Base-by-base conservation (phyloP, 2,888 invertebrate genomes). In the Agelastica alni region DNA sequence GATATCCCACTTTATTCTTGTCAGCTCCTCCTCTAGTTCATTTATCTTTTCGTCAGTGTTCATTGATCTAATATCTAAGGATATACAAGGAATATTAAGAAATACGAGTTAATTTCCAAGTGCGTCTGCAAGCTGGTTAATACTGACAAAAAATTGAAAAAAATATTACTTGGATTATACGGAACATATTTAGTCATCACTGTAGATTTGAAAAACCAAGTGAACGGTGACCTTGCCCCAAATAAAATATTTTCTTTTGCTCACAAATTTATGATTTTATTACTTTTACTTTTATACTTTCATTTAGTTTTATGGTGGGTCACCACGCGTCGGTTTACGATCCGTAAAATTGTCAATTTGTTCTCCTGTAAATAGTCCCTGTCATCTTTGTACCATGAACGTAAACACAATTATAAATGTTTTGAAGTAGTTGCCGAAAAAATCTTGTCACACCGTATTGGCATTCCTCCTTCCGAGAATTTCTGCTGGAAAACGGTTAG, bases 161-260 rank as follows among this genome's bases (percentile, higher is more conserved):
- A n/a, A n/a, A n/a, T n/a, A n/a, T n/a, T n/a, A n/a, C n/a, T n/a
- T n/a, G n/a, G n/a, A n/a, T n/a, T n/a, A n/a, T n/a, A n/a, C n/a
- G n/a, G n/a, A n/a, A n/a, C n/a, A n/a, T n/a, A n/a, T n/a, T n/a
- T n/a, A n/a, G n/a, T n/a, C n/a, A n/a, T n/a, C n/a, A n/a, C n/a
- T n/a, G n/a, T n/a, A n/a, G n/a, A n/a, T n/a, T n/a, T n/a, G n/a
- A n/a, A n/a, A n/a, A n/a, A n/a, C n/a, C n/a, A n/a, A n/a, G n/a
- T n/a, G n/a, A n/a, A n/a, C n/a, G n/a, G n/a, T n/a, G 30, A 13
- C 43, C 43, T 43, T 43, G 43, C 12, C 43, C 43, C n/a, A 30
- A 43, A 43, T 30, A 28, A 43, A 17, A 10, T 10, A 37, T 37
- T n/a, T 39, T 39, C 20, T 17, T 9, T 13, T 16, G n/a, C 9